Conservation (phyloP, 2,797 vertebrate species). For the Bufotes viridis region DNA sequence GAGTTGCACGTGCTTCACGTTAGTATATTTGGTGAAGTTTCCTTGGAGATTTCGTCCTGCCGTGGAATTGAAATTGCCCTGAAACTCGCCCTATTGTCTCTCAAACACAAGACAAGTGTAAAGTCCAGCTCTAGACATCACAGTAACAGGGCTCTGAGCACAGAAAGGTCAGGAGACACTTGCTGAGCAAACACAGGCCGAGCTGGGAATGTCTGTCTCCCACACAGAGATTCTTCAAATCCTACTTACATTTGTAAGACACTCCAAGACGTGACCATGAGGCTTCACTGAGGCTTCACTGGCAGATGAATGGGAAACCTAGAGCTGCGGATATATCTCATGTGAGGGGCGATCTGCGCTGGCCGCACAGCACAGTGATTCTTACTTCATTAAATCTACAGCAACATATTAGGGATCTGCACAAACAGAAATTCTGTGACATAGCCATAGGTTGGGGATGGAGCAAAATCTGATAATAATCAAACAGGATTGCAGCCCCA, state of each 20-base stretch:
- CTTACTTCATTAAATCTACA: not conserved
- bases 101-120: not conserved
- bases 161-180: slow-evolving; percentile 50
- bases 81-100: not conserved
- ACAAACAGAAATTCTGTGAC: not conserved
- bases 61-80: not conserved
- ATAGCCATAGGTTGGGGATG: not conserved
- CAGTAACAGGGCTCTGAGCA: not conserved
- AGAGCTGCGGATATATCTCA: not conserved
- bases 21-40: too few relatives aligned
- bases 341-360: not conserved
- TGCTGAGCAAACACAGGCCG: slow-evolving; percentile 40
- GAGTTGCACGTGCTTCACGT: not conserved
- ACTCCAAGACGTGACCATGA: not conserved
- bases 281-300: slow-evolving; percentile 13
- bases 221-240: slow-evolving; percentile 43
- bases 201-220: slow-evolving; percentile 31
- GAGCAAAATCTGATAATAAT: too few relatives aligned
- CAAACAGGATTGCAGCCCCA: too few relatives aligned
- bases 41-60: too few relatives aligned
- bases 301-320: not conserved
- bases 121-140: not conserved
- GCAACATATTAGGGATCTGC: not conserved
- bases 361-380: not conserved
- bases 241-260: slow-evolving; percentile 51